Conservation (phyloP, 2,797 vertebrate species). For the Urosaurus nigricauda region DNA sequence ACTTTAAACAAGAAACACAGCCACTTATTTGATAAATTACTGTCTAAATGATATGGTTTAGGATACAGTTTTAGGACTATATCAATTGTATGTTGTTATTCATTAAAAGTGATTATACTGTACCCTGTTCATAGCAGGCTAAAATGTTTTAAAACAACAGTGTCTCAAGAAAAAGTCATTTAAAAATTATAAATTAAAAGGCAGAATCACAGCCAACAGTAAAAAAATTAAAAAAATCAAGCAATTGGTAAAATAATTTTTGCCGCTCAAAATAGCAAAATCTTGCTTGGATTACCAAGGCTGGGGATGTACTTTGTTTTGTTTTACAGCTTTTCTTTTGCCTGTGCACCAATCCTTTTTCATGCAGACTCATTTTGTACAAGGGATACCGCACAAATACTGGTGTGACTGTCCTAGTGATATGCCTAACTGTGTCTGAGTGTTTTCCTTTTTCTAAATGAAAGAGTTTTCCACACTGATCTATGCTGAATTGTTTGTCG, state of each 20-base stretch:
- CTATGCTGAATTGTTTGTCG: neutral
- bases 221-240: neutral
- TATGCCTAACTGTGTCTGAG: neutral
- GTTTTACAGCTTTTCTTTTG: neutral
- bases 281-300: neutral
- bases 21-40: neutral
- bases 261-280: neutral
- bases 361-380: neutral
- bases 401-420: neutral
- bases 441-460: neutral
- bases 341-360: too few relatives aligned
- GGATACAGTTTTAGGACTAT: neutral
- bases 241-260: too few relatives aligned
- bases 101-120: neutral
- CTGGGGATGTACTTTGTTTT: neutral
- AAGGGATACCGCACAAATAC: neutral
- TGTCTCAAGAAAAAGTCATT: neutral
- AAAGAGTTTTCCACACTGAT: neutral
- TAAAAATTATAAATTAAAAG: neutral
- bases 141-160: neutral
- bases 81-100: neutral
- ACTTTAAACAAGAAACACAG: neutral
- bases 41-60: too few relatives aligned
- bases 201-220: neutral
- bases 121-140: neutral